A percentile compares a stretch with the other conserved stretches of the same genome.
Evolutionary conservation across 2,888 invertebrate genomes (phyloP).

Genomic region (Drosophila multiciliata): DNA sequence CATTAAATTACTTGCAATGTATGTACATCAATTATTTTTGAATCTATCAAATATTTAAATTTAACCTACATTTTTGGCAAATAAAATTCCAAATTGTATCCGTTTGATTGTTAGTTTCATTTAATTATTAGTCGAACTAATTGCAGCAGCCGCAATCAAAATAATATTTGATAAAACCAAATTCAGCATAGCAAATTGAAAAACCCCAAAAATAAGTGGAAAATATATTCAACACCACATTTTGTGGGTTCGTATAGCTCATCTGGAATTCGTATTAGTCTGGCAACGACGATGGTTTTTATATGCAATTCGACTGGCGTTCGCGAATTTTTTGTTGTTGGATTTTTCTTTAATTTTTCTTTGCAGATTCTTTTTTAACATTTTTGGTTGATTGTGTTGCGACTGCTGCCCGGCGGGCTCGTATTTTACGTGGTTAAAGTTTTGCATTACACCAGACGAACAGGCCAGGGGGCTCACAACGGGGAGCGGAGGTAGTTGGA

Average conservation of each 20-base stretch:
- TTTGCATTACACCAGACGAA: slow-evolving; percentile 52
- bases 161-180: background rate
- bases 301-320: slow-evolving; percentile 47
- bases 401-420: slow-evolving; percentile 50
- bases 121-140: background rate
- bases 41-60: background rate
- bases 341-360: slow-evolving; percentile 13
- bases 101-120: background rate
- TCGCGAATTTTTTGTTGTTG: slow-evolving; percentile 14
- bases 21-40: background rate
- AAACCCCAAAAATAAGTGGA: background rate
- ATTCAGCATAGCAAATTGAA: background rate
- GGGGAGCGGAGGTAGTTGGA: slow-evolving; percentile 1
- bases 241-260: slow-evolving; percentile 30
- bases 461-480: slow-evolving; percentile 28
- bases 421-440: slow-evolving; percentile 71
- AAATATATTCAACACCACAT: slow-evolving; percentile 25
- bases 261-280: slow-evolving; percentile 47
- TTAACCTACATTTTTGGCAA: background rate
- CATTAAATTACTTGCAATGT: background rate
- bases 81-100: background rate
- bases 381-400: slow-evolving; percentile 31
- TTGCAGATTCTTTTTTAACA: slow-evolving; percentile 11
- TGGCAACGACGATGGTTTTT: slow-evolving; percentile 39
- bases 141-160: background rate